Conservation (phyloP, 2,888 invertebrate genomes). For the Polydrusus pterygomalis region DNA sequence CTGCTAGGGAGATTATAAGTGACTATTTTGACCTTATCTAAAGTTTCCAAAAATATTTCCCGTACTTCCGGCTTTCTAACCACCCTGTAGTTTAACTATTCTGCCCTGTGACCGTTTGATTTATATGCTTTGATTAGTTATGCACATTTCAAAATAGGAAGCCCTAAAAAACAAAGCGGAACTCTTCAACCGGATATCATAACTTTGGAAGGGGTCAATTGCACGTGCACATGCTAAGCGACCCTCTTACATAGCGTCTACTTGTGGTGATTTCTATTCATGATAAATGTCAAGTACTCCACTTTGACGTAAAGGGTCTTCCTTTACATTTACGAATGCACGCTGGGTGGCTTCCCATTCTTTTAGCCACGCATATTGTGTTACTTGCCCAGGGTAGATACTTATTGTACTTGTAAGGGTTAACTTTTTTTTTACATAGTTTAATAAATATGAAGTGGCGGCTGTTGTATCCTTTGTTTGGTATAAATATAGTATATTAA, state of each 20-base stretch:
- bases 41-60: neutral
- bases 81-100: neutral
- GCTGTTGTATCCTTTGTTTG: neutral
- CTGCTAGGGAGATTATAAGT: too few relatives aligned
- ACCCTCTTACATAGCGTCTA: neutral
- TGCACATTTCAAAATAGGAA: neutral
- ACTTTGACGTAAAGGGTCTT: constrained; percentile 31
- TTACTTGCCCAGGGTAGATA: constrained; percentile 15
- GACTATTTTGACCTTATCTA: too few relatives aligned
- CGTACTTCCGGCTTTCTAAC: neutral
- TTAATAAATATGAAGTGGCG: neutral
- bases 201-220: constrained; percentile 21
- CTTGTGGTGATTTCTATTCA: constrained; percentile 33
- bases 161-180: constrained; percentile 13
- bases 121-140: constrained; percentile 2
- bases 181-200: constrained; percentile 21
- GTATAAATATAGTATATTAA: too few relatives aligned
- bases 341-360: constrained; percentile 43
- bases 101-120: neutral
- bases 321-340: constrained; percentile 34
- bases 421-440: neutral
- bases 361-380: constrained; percentile 4
- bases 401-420: neutral
- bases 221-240: constrained; percentile 2
- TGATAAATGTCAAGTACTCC: constrained; percentile 39